Percentiles rank a stretch among this genome's conserved stretches.
phyloP scores from a whole-genome alignment of 2,113 vertebrate species.

The Paracanthobrama guichenoti region DNA sequence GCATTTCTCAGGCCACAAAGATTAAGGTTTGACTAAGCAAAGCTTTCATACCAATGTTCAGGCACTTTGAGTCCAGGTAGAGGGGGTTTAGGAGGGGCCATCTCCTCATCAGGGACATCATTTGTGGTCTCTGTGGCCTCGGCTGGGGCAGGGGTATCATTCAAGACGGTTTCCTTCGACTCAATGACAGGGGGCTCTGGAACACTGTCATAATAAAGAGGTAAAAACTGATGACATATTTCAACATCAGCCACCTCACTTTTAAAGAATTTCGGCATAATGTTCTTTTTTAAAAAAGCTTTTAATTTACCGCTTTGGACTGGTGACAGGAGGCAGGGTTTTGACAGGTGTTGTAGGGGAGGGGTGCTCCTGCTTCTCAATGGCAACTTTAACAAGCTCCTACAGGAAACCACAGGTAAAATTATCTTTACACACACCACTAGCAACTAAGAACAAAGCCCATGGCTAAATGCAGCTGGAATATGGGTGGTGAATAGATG shows the following conservation, averaged over 20 bases:
- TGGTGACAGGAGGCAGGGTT: slow-evolving; percentile 75
- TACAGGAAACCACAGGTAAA: slow-evolving; percentile 58
- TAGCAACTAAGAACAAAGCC: not conserved
- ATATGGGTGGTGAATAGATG: not conserved
- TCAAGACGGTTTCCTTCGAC: slow-evolving; percentile 80
- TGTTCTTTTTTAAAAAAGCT: not conserved
- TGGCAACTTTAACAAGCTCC: slow-evolving; percentile 89
- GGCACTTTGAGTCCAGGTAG: slow-evolving; percentile 84
- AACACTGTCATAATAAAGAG: slow-evolving; percentile 66
- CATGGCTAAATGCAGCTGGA: not conserved
- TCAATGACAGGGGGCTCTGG: slow-evolving; percentile 80
- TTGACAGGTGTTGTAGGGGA: slow-evolving; percentile 84
- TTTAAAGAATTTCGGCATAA: not conserved
- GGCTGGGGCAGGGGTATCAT: slow-evolving; percentile 71
- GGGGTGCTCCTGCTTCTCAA: slow-evolving; percentile 85
- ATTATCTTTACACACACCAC: not conserved
- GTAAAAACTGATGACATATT: not conserved
- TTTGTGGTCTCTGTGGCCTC: slow-evolving; percentile 68
- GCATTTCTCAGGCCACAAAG: not conserved
- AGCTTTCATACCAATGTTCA: slow-evolving; percentile 76
- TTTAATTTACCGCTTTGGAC: slow-evolving; percentile 74
- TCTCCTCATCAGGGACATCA: slow-evolving; percentile 72
- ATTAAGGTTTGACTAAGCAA: not conserved
- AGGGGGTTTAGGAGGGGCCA: slow-evolving; percentile 88
- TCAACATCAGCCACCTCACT: not conserved